Evolutionary conservation across 2,113 vertebrate genomes (phyloP).

Genomic region (Puma concolor): DNA sequence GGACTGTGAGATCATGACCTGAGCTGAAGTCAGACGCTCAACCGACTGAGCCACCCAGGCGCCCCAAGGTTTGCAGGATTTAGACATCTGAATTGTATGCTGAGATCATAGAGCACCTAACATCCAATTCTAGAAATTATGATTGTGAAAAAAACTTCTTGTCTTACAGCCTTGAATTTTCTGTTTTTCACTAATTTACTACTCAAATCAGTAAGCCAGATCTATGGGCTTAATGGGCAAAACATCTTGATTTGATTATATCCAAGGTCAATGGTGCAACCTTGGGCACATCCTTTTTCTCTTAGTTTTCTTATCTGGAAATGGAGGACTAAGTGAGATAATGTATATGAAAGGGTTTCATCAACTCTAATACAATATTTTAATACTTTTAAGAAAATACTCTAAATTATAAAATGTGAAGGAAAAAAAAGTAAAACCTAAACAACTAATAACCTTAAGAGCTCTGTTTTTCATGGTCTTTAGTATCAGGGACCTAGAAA

Average conservation of each 20-base stretch:
- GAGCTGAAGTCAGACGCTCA: too few species aligned
- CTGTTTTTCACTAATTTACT: background rate
- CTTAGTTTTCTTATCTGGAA: background rate
- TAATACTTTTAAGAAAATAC: background rate
- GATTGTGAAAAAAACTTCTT: background rate
- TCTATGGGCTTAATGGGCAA: background rate
- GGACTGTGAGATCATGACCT: too few species aligned
- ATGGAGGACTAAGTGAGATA: background rate
- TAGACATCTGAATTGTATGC: background rate
- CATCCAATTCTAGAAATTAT: background rate
- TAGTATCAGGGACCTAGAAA: background rate
- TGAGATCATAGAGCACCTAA: background rate
- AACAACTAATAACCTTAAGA: background rate
- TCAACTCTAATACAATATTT: background rate
- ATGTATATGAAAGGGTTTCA: background rate
- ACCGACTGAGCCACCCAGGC: too few species aligned
- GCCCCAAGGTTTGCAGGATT: background rate
- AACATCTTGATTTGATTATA: background rate
- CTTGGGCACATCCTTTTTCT: background rate
- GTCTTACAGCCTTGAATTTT: background rate
- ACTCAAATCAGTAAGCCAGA: background rate
- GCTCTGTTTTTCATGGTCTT: background rate
- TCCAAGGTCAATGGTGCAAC: background rate
- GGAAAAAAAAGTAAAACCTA: background rate
- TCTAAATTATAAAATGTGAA: background rate